These are phyloP conservation scores for Phylloscopus whistleri DNA, from an alignment of 2,113 vertebrate genomes.

Conservation along the genomic window DNA sequence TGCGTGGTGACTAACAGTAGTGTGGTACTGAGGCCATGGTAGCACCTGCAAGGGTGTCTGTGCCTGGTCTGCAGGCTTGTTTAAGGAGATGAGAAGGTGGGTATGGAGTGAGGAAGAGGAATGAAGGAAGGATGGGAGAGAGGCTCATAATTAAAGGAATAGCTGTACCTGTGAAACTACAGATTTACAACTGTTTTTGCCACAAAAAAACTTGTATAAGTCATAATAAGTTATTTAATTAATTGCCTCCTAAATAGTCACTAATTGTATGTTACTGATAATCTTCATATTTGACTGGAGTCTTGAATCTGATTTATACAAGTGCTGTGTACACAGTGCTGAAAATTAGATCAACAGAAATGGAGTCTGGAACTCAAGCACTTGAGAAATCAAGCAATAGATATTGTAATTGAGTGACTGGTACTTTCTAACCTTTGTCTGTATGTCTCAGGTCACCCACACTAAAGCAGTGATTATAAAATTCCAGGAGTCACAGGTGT, in stretches of 20 bases:
- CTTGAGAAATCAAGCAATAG: neutral
- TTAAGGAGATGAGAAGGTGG: neutral
- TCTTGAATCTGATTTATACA: neutral
- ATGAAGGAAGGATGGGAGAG: neutral
- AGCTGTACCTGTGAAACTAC: neutral
- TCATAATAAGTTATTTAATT: neutral
- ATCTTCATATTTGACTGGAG: neutral
- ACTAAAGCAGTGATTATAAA: neutral
- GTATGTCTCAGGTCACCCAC: neutral
- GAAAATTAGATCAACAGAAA: neutral
- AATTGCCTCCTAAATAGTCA: conserved; percentile 2
- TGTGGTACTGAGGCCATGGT: rapidly evolving
- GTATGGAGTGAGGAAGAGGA: neutral
- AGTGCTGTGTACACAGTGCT: neutral
- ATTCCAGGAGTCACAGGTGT: neutral
- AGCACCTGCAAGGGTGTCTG: neutral
- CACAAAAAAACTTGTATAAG: neutral
- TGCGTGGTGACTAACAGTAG: neutral
- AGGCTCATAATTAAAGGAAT: neutral
- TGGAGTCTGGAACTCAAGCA: neutral
- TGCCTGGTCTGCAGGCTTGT: neutral
- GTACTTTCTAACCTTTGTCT: neutral
- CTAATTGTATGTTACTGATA: neutral
- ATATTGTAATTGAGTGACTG: neutral
- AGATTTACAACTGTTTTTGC: neutral